Evolutionary conservation across 1,140 invertebrate genomes (phyloP).

Genomic region (Tribolium castaneum): DNA sequence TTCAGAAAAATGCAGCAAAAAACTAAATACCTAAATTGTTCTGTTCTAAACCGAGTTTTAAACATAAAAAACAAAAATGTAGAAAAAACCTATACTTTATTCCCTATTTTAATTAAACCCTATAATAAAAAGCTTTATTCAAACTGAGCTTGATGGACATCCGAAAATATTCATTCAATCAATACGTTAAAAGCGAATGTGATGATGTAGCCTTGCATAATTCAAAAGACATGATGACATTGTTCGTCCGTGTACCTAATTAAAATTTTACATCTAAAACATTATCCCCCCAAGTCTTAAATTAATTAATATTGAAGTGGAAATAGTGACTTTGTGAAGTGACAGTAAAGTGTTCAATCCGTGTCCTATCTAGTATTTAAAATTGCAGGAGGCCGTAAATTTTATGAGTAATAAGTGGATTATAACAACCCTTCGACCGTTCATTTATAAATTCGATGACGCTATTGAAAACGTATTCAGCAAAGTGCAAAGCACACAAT

Average conservation of each 20-base stretch:
- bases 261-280: background rate
- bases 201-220: too few species aligned
- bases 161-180: too few species aligned
- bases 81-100: too few species aligned
- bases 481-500: background rate
- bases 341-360: slow-evolving; percentile 2
- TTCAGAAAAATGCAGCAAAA: too few species aligned
- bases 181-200: too few species aligned
- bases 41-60: too few species aligned
- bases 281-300: background rate
- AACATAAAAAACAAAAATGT: too few species aligned
- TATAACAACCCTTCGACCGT: slow-evolving; percentile 17
- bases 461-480: background rate
- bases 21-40: too few species aligned
- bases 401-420: slow-evolving; percentile 21
- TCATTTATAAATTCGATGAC: slow-evolving; percentile 21
- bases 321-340: background rate
- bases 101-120: too few species aligned
- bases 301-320: background rate
- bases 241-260: background rate
- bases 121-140: too few species aligned
- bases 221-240: background rate
- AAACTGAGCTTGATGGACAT: too few species aligned
- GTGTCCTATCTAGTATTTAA: slow-evolving; percentile 27
- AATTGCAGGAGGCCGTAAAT: slow-evolving; percentile 30